Base-by-base conservation (phyloP, 2,797 vertebrate species). In the Danio choprae region DNA sequence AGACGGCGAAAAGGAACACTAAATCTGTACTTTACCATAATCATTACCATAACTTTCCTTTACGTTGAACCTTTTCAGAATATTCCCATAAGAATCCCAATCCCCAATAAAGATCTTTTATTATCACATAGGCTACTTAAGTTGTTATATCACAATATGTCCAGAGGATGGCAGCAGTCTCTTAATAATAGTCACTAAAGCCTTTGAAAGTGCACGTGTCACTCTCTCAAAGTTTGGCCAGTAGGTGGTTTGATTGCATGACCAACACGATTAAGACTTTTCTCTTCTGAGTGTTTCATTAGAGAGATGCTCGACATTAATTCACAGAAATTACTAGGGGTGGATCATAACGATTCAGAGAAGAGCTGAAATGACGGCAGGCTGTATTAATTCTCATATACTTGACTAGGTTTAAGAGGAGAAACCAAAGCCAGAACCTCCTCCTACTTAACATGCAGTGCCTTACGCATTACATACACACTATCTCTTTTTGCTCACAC, bases 81-180 rank as follows among this genome's bases (percentile, higher is more conserved):
- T 29, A 29, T 29, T 29, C 29, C 29, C 29, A 29, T 29, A 29
- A 29, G 29, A 29, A 29, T 1, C 3, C 1, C 3, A 29, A n/a
- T 29, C 29, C 1, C 29, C 29, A 29, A 29, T 29, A 29, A 29
- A 29, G n/a, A n/a, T n/a, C 29, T n/a, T n/a, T 29, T 29, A 29
- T 29, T 29, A 29, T 29, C 29, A 29, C 3, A 29, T 1, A 29
- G 29, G 29, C 29, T 29, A 29, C 29, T 29, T 51, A 59, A 29
- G 6, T 15, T 79, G 69, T 22, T 60, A 8, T n/a, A 80, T 13
- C 84, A 56, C 65, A 13, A n/a, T 18, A 0, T 76, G 18, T 84
- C 90, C 92, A 90, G 89, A 74, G 83, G 91, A 77, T 84, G 91
- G 89, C 92, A 93, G 89, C 90, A 87, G 79, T 84, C 58, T 74